Evolutionary conservation across 2,888 invertebrate species (phyloP).

Genomic region (Agrotis exclamationis): DNA sequence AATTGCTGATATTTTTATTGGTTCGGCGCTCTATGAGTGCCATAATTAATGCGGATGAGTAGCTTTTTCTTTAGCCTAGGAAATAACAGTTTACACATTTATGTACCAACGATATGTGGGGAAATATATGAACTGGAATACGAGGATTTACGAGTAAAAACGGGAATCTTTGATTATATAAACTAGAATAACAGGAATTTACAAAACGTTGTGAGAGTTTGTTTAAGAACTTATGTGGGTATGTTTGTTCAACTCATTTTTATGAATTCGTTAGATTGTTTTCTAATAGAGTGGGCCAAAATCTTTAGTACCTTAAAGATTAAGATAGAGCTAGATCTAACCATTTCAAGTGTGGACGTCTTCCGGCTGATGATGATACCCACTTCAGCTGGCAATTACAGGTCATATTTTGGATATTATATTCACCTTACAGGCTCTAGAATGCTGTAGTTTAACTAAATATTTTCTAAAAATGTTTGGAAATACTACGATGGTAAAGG

Average conservation of each 20-base stretch:
- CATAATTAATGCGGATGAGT: constrained; percentile 48
- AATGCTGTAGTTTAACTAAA: no score
- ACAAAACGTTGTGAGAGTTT: constrained; percentile 22
- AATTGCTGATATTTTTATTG: constrained; percentile 59
- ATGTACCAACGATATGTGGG: constrained; percentile 27
- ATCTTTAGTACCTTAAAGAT: neutral
- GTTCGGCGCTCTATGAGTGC: constrained; percentile 52
- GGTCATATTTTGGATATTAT: no score
- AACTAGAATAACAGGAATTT: constrained; percentile 6
- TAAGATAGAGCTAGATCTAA: no score
- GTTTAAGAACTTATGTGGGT: neutral
- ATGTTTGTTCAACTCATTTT: neutral
- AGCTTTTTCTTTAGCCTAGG: constrained; percentile 55
- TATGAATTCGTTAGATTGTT: neutral
- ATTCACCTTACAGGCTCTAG: no score
- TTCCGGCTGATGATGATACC: no score
- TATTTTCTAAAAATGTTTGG: no score
- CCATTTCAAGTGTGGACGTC: no score
- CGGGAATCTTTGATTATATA: neutral
- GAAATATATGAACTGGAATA: constrained; percentile 26
- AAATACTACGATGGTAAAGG: no score
- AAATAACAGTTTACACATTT: constrained; percentile 55
- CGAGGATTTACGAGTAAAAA: constrained; percentile 28
- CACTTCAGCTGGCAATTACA: no score
- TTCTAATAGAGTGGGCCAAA: neutral